These are phyloP conservation scores for Polietes domitor DNA, from an alignment of 2,888 invertebrate species.

Conservation along the genomic window DNA sequence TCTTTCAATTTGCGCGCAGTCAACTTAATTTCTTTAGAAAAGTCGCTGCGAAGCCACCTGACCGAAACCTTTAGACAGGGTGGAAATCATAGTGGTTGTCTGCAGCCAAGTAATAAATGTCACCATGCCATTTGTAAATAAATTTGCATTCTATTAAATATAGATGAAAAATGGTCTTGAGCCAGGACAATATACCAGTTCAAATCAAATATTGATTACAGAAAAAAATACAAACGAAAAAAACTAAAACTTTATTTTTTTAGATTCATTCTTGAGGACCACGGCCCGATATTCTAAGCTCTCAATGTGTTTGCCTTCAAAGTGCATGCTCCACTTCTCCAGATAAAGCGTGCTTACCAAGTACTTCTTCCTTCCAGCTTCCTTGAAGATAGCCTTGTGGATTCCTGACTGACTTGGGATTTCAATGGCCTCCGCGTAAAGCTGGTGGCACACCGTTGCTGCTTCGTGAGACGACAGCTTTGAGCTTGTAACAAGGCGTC, in stretches of 20 bases:
- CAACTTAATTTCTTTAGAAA: constrained; percentile 8
- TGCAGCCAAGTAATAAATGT: no score
- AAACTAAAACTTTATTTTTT: no score
- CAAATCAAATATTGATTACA: no score
- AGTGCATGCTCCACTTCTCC: constrained; percentile 31
- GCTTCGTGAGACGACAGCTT: constrained; percentile 16
- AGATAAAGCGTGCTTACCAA: constrained; percentile 25
- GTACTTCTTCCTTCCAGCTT: not conserved
- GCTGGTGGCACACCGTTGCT: constrained; percentile 16
- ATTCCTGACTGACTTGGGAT: constrained; percentile 20
- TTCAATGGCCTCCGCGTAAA: constrained; percentile 21
- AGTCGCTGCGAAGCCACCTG: no score
- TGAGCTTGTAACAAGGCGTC: no score
- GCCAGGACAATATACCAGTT: no score
- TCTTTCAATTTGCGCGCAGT: constrained; percentile 5
- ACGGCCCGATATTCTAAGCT: constrained; percentile 6
- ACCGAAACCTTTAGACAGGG: no score
- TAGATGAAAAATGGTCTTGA: no score
- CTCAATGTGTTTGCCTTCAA: constrained; percentile 22
- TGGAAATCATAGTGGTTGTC: no score
- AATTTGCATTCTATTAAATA: no score
- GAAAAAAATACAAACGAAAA: no score
- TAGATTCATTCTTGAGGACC: constrained; percentile 27
- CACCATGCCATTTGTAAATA: no score
- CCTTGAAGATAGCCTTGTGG: constrained; percentile 7